Evolutionary conservation across 2,797 vertebrate species (phyloP).

Genomic region (Propithecus deckenii): DNA sequence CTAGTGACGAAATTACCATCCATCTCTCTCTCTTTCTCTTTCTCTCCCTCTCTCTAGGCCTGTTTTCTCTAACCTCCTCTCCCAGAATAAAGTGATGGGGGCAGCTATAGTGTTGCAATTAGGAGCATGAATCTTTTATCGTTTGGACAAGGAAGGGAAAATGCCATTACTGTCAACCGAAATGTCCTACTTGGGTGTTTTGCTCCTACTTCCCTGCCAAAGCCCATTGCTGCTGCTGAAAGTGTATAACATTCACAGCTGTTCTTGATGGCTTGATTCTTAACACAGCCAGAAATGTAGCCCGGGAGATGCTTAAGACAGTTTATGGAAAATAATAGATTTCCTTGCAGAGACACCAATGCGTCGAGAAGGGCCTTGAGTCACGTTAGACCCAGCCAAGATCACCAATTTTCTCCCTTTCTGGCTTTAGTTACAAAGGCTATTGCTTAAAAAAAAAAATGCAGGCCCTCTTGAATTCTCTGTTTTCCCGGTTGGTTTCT

Average conservation of each 20-base stretch:
- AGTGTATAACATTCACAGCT: conserved; percentile 47
- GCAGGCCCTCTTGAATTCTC: conserved; percentile 61
- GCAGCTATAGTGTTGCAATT: conserved; percentile 75
- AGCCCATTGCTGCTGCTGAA: conserved; percentile 67
- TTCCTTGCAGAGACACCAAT: conserved; percentile 47
- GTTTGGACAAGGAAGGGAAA: conserved; percentile 77
- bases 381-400: conserved; percentile 31
- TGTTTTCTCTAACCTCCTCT: conserved; percentile 66
- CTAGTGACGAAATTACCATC: neutral
- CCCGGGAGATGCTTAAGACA: conserved; percentile 62
- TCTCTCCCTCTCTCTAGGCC: conserved; percentile 76
- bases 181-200: conserved; percentile 75
- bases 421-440: conserved; percentile 63
- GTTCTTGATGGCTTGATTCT: conserved; percentile 45
- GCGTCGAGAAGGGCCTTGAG: conserved; percentile 21
- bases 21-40: conserved; percentile 65
- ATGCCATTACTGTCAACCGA: conserved; percentile 73
- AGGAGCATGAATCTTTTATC: conserved; percentile 76
- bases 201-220: conserved; percentile 66
- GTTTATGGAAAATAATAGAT: conserved; percentile 69
- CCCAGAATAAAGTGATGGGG: conserved; percentile 67
- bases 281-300: conserved; percentile 74
- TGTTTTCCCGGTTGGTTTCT: conserved; percentile 54
- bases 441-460: conserved; percentile 15
- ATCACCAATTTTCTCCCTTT: conserved; percentile 64